phyloP scores from a whole-genome alignment of 2,888 invertebrate species.

The Homarus gammarus region DNA sequence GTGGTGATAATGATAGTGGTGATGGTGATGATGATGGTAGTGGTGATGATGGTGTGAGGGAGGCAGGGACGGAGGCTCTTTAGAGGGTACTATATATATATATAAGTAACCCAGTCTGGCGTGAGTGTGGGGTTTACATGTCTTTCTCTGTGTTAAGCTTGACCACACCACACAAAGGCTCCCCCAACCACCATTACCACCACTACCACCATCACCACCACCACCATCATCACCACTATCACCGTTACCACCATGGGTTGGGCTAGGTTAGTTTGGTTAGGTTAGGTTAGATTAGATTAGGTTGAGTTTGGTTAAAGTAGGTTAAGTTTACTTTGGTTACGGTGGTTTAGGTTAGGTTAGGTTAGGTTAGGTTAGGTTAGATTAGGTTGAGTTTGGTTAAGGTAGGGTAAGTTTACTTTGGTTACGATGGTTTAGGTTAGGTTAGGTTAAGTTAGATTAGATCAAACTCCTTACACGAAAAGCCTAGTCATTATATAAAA shows the following conservation, averaged over 20 bases:
- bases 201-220: too few relatives aligned
- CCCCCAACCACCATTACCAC: not conserved
- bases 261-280: constrained; percentile 7
- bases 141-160: too few relatives aligned
- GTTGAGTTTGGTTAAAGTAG: too few relatives aligned
- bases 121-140: too few relatives aligned
- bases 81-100: too few relatives aligned
- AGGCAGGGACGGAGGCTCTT: too few relatives aligned
- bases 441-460: constrained; percentile 27
- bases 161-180: too few relatives aligned
- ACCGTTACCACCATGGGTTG: not conserved
- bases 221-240: too few relatives aligned
- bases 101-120: too few relatives aligned
- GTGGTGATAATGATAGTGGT: not conserved
- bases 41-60: not conserved
- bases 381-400: not conserved
- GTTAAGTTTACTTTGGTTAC: constrained; percentile 1
- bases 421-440: constrained; percentile 20
- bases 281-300: constrained; percentile 10
- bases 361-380: constrained; percentile 15
- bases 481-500: too few relatives aligned
- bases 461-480: too few relatives aligned
- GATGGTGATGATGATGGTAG: not conserved
- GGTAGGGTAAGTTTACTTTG: not conserved
- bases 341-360: constrained; percentile 5